Evolutionary conservation across 2,797 vertebrate species (phyloP), one percentile per base, ranked within the genome.

Genomic region (Chaunax sp.): DNA sequence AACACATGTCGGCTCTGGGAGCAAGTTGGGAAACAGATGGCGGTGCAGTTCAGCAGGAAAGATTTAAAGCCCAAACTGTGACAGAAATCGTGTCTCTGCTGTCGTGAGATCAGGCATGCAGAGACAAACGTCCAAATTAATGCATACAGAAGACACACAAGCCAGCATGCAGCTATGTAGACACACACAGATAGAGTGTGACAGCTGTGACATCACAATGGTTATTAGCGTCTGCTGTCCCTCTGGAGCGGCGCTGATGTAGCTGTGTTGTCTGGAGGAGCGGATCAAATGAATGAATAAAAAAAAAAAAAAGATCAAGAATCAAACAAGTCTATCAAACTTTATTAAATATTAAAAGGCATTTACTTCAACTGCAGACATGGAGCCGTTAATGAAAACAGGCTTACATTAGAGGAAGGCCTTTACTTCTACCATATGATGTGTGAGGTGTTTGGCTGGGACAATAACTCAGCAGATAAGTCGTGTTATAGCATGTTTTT

Each of bases 1-100:
- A 78, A 80, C 77, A 84, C 78, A 72, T 82, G 82, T 77, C 54
- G 62, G 56, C 41, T 50, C 64, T 23, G 69, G 53, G 69, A 72
- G 57, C 22, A 37, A 61, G 59, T 41, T 22, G 60, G 33, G 54
- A 65, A 80, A 77, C 76, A 87, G 81, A 85, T 82, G 80, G 74
- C 47, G 37, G 66, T 15, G 45, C 64, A 26, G 59, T 3, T 50
- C 67, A 47, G 71, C 23, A 55, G 53, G 50, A 72, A 77, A 59
- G 54, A 67, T 73, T 72, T 64, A 35, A 76, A 49, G 63, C 78
- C 44, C 23, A 23, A 63, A 37, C 45, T 57, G 54, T 33, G 77
- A 73, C 77, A 77, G 47, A 8, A 75, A 63, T 70, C 22, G 15
- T 53, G 45, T 68, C 55, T 64, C 25, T 1, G 41, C n/a, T 37